phyloP scores from a whole-genome alignment of 2,888 invertebrate species.

The Phanerotoma sp. region DNA sequence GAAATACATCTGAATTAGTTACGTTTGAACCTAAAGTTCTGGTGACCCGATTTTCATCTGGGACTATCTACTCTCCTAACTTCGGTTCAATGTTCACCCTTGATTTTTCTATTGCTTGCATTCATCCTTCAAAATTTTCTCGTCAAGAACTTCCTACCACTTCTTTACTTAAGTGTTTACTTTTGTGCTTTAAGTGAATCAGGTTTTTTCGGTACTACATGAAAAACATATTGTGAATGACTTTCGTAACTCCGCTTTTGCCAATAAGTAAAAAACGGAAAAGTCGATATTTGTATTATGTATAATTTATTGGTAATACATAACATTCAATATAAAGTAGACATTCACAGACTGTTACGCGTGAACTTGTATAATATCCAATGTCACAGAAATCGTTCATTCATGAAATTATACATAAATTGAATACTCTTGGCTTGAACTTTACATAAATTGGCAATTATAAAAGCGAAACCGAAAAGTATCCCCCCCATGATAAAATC shows the following conservation, averaged over 20 bases:
- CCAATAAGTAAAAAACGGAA: constrained; percentile 11
- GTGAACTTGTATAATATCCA: not conserved
- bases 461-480: constrained; percentile 10
- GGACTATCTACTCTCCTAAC: no score
- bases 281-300: constrained; percentile 4
- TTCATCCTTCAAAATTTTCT: no score
- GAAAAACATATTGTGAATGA: constrained; percentile 44
- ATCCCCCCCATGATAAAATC: not conserved
- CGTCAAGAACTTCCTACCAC: no score
- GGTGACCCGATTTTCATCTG: constrained; percentile 21
- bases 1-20: constrained; percentile 33
- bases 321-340: no score
- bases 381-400: no score
- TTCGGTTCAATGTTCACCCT: no score
- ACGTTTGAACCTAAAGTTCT: constrained; percentile 40
- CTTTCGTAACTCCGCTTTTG: constrained; percentile 41
- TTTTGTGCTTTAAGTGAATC: constrained; percentile 41
- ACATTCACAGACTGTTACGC: no score
- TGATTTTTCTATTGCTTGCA: not conserved
- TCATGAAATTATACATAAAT: no score
- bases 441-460: constrained; percentile 13
- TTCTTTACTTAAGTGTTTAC: constrained; percentile 17
- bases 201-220: constrained; percentile 18
- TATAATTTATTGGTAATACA: no score
- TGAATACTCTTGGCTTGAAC: not conserved